phyloP scores from a whole-genome alignment of 1,140 invertebrate genomes.

The Saccostrea cuccullata region DNA sequence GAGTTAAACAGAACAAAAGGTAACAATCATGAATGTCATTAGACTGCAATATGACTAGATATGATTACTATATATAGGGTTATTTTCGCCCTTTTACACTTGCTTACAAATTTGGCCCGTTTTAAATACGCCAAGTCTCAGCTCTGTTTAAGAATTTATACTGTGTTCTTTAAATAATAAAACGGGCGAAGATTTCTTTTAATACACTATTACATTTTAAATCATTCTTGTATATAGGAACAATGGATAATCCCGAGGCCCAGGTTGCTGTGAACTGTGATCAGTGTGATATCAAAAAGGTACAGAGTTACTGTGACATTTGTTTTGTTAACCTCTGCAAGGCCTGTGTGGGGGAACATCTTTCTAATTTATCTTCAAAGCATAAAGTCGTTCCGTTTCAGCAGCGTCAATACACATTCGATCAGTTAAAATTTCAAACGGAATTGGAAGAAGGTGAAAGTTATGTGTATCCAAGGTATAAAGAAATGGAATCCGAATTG shows the following conservation, averaged over 20 bases:
- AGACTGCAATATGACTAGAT: too few relatives aligned
- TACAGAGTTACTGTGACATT: not conserved
- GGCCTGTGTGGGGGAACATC: not conserved
- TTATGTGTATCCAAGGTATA: not conserved
- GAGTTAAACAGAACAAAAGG: too few relatives aligned
- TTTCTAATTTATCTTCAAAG: not conserved
- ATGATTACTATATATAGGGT: too few relatives aligned
- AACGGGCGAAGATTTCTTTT: too few relatives aligned
- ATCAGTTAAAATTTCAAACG: not conserved
- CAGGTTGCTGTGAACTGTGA: not conserved
- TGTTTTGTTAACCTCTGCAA: not conserved
- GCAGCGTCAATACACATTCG: not conserved
- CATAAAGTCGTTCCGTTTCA: not conserved
- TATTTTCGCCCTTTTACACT: too few relatives aligned
- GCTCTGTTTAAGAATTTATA: too few relatives aligned
- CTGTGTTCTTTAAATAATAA: too few relatives aligned
- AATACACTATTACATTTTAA: too few relatives aligned
- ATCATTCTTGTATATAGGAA: not conserved
- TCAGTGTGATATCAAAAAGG: not conserved
- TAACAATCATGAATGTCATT: too few relatives aligned
- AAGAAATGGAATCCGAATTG: not conserved
- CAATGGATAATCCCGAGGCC: not conserved
- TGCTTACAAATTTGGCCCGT: too few relatives aligned
- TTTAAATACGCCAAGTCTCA: too few relatives aligned
- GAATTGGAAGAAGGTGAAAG: not conserved